Evolutionary conservation across 2,888 invertebrate species (phyloP).

Genomic region (Cantharis flavilabris): DNA sequence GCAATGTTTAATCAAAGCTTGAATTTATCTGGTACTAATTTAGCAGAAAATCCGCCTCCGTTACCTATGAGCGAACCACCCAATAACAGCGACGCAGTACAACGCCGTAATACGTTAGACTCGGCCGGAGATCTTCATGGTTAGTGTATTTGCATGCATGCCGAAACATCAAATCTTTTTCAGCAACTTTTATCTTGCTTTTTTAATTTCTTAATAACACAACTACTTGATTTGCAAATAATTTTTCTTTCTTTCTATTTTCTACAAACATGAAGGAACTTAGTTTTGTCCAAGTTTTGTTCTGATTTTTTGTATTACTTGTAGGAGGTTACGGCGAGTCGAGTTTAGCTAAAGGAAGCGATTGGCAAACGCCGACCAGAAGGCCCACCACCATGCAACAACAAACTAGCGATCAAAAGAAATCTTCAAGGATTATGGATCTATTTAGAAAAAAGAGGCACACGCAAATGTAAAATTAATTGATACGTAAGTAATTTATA

Average conservation of each 20-base stretch:
- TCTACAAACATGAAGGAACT: not conserved
- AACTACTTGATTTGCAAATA: not conserved
- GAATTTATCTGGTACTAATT: slow-evolving; percentile 36
- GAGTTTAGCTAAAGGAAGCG: slow-evolving; percentile 34
- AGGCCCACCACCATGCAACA: slow-evolving; percentile 40
- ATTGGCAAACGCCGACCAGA: slow-evolving; percentile 33
- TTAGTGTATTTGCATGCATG: slow-evolving; percentile 42
- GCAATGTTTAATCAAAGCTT: slow-evolving; percentile 2
- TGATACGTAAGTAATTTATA: slow-evolving; percentile 15
- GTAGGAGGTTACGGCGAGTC: slow-evolving; percentile 29
- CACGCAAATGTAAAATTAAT: slow-evolving; percentile 34
- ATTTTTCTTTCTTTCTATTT: not conserved
- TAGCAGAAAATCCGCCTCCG: slow-evolving; percentile 64
- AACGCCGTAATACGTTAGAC: slow-evolving; percentile 47
- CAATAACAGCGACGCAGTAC: slow-evolving; percentile 45
- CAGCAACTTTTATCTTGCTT: not conserved
- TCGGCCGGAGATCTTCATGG: slow-evolving; percentile 51
- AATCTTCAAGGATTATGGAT: slow-evolving; percentile 64
- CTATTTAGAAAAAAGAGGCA: slow-evolving; percentile 59
- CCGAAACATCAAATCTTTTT: not conserved
- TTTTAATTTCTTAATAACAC: slow-evolving; percentile 1
- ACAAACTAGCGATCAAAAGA: slow-evolving; percentile 60
- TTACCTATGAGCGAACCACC: slow-evolving; percentile 64
- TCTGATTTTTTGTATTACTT: not conserved
- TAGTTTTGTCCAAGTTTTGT: not conserved